A percentile compares a stretch with the other conserved stretches of the same genome.
phyloP scores from a whole-genome alignment of 2,113 vertebrate species.

The Petrocephalus zakoni region DNA sequence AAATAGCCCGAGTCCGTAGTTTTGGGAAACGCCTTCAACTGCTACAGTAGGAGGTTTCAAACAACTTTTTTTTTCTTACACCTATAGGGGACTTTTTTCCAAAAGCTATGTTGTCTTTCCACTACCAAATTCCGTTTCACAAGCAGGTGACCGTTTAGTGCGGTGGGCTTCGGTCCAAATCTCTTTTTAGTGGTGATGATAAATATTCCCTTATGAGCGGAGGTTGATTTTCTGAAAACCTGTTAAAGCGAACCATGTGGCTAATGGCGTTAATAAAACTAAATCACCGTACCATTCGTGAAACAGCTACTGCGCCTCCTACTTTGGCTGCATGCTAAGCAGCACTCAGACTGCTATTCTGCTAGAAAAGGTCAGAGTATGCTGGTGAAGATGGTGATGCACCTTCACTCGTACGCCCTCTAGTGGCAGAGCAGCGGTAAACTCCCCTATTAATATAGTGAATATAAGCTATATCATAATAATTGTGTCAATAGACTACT shows the following conservation, averaged over 20 bases:
- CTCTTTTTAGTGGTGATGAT: background rate
- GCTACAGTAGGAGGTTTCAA: background rate
- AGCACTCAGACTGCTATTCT: background rate
- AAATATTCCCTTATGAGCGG: background rate
- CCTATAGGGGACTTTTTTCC: background rate
- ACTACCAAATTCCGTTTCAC: background rate
- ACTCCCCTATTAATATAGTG: background rate
- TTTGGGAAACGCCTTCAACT: background rate
- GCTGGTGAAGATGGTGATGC: background rate
- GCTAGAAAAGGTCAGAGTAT: background rate
- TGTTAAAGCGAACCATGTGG: background rate
- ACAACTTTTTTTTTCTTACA: background rate
- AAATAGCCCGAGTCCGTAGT: background rate
- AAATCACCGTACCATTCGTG: background rate
- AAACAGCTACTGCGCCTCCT: background rate
- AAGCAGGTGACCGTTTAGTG: background rate
- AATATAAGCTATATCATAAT: background rate
- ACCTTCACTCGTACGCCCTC: background rate
- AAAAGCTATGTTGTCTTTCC: background rate
- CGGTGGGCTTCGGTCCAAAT: background rate
- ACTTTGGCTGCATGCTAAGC: background rate
- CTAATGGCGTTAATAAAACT: background rate
- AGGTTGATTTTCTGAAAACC: background rate
- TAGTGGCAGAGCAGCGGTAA: background rate
- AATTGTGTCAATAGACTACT: background rate